Base-by-base conservation (phyloP, 2,888 invertebrate genomes). In the Leucozona laternaria region DNA sequence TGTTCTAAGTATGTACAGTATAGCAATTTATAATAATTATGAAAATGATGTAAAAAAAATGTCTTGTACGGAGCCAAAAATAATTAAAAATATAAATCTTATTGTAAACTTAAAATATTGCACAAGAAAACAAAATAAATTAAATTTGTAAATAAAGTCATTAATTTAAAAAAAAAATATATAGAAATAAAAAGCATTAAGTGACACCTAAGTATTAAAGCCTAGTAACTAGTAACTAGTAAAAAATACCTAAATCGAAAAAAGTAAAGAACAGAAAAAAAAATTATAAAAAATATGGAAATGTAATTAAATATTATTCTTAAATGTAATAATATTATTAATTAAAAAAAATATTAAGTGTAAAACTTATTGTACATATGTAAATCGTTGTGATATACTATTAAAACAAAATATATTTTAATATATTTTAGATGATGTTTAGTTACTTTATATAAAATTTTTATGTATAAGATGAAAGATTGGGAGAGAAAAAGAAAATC, bases 321-420 rank as follows among this genome's bases (percentile, higher is more conserved):
- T 66, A 25, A 40, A 73, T 78, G 73, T 81, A 81, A 86, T 81
- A 78, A 86, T 78, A 81, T 78, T 79, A 31, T 78, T 75, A 86
- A 86, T 86, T 86, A 78, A 75, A 57, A n/a, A 15, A 43, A 57
- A 40, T 43, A 66, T 20, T 50, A 58, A 34, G 37, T 60, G 37
- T 78, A 34, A 76, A 73, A 43, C 60, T 34, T 40, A 50, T 37
- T 82, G 81, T 86, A 81, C 50, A 81, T 81, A 81, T 86, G 86
- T 86, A 86, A 86, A 86, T 86, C 86, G 79, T 75, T 86, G 86
- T 86, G 86, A 86, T 86, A 86, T 82, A 86, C 81, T 79, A 86
- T 86, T 86, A 82, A 86, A 84, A 70, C 4, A 78, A 79, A 53
- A 81, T 62, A 48, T 66, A 62, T 84, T 80, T 72, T 80, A 80